Base-by-base conservation (phyloP, 2,797 vertebrate genomes). In the Sebastes diaconus region DNA sequence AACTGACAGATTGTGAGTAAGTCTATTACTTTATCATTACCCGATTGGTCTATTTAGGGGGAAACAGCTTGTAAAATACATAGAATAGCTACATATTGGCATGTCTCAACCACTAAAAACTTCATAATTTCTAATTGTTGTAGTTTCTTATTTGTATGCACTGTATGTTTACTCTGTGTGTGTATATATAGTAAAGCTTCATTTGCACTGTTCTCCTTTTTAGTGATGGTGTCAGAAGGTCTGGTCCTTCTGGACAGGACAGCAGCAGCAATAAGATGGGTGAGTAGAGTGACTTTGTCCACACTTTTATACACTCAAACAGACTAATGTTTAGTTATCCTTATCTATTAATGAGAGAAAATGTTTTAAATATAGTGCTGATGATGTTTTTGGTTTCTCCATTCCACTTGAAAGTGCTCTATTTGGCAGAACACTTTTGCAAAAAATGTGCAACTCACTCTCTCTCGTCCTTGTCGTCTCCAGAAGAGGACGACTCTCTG, bases 401-500 rank as follows among this genome's bases (percentile, higher is more conserved):
- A 10, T 27, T 57, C 5, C 6, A 18, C 2, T 60, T 64, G 3
- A 54, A 39, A 22, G 8, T 29, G 2, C 22, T 36, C 30, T 2
- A 10, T 55, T 55, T 55, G 12, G 27, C 27, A 27, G 13, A 13
- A 8, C 14, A 3, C 8, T 9, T 32, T 13, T 55, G 27, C 42
- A 39, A 39, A 14, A 34, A 36, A 18, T 64, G 0, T 57, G 6
- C 29, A 3, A 24, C n/a, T 24, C 14, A 25, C 13, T 50, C 3
- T 55, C 11, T 64, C 3, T 59, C 30, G 54, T 84, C 32, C 1
- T 1, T 60, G 25, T 14, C 8, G 30, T 80, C 68, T 89, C 67
- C 91, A 99, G 98, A 99, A 69, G 98, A 99, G 71, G 98, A 99
- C 4, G 98, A 97, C 5, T 96, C 96, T 72, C 95, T 90, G 79